Evolutionary conservation across 2,888 invertebrate genomes (phyloP).

Genomic region (Masnerella sp.): DNA sequence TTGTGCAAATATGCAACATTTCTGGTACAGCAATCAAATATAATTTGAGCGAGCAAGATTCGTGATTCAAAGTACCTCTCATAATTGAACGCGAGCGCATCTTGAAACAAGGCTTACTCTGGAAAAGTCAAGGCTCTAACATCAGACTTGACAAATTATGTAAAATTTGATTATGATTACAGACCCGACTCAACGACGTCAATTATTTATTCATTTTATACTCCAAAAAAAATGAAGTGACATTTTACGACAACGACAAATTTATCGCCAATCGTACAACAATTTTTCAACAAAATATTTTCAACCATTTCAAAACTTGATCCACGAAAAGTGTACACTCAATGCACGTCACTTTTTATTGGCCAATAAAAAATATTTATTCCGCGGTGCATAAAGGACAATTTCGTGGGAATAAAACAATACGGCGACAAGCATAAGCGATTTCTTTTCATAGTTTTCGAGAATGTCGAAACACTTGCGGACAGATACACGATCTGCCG

Average conservation of each 20-base stretch:
- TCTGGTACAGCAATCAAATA: conserved; percentile 4
- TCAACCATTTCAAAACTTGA: too few species aligned
- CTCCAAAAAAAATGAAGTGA: too few species aligned
- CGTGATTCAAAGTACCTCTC: conserved; percentile 6
- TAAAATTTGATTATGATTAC: conserved; percentile 14
- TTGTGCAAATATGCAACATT: neutral
- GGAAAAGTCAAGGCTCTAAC: conserved; percentile 22
- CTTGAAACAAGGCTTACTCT: conserved; percentile 4
- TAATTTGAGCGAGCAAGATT: conserved; percentile 1
- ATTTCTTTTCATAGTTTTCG: neutral
- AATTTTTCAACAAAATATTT: too few species aligned
- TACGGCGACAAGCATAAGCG: neutral
- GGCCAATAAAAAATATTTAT: neutral
- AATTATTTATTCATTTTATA: conserved; percentile 1
- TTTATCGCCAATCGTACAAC: too few species aligned
- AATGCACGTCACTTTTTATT: too few species aligned
- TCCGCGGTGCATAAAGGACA: neutral
- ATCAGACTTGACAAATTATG: conserved; percentile 9
- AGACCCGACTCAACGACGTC: neutral
- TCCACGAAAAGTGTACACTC: too few species aligned
- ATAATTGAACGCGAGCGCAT: conserved; percentile 18
- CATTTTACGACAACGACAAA: too few species aligned
- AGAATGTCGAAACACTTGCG: neutral
- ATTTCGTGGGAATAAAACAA: neutral
- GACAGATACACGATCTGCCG: conserved; percentile 1